Evolutionary conservation across 1,140 invertebrate genomes (phyloP), one percentile per base, ranked within the genome.

Genomic region (Hyles euphorbiae): DNA sequence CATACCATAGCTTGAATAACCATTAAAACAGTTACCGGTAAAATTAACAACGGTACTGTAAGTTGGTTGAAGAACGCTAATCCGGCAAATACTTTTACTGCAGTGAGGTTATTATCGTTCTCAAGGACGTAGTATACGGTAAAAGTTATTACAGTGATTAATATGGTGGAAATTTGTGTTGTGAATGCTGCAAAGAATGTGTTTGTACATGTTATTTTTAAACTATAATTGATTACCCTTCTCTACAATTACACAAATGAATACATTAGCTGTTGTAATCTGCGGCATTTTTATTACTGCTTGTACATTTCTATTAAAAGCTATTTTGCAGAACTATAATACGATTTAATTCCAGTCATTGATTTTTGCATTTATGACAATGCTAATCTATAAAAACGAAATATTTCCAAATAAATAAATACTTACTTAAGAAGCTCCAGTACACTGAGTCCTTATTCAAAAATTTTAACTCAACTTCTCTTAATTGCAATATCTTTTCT

Each of bases 61-160:
- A 96, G 84, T 72, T 96, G 95, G 71, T 95, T 95, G 78, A 96
- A 95, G 5, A 96, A 90, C 1, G 95, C 94, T 53, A 96, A 74
- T 10, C 93, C 93, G 22, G 94, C 92, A 76, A 96, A 96, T 48
- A 94, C 91, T 65, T 93, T 92, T 6, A 93, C 92, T 53, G 94
- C 91, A 54, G 92, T 92, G 46, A 96, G 87, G 48, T 91, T 86
- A 54, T 68, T 77, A 32, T 67, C 67, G 34, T 87, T 84, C 62
- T 92, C 91, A 50, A 93, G 62, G 64, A 90, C 81, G 59, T 92
- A 92, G 71, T 94, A 93, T 46, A 92, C 83, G 3, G 91, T 92
- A 63, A 95, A 92, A 44, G 93, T 94, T 9, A 95, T 91, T n/a
- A 95, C 89, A 3, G 94, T 94, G 34, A 94, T 92, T 33, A 96